Percentiles rank a stretch among this genome's conserved stretches.
These are phyloP conservation scores for Creontiades dilutus DNA, from an alignment of 2,888 invertebrate species.

Conservation along the genomic window DNA sequence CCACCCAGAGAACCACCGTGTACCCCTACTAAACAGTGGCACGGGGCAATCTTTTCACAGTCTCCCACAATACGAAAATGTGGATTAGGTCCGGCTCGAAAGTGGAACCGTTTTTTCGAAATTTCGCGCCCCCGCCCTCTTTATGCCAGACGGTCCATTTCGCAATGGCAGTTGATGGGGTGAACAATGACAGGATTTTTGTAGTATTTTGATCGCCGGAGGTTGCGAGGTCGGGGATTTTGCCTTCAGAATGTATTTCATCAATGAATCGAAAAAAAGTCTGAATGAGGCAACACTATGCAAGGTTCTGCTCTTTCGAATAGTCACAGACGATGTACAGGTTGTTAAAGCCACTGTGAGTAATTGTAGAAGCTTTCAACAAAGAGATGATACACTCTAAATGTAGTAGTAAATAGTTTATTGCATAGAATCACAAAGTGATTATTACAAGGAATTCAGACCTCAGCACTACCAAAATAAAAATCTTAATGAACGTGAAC, in stretches of 20 bases:
- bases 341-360: too few relatives aligned
- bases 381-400: too few relatives aligned
- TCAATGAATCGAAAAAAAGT: neutral
- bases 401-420: too few relatives aligned
- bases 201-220: constrained; percentile 5
- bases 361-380: too few relatives aligned
- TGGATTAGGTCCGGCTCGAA: constrained; percentile 25
- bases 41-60: constrained; percentile 60
- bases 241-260: constrained; percentile 20
- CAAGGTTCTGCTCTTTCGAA: neutral
- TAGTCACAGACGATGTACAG: too few relatives aligned
- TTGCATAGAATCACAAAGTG: too few relatives aligned
- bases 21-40: constrained; percentile 52
- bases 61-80: constrained; percentile 36
- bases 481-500: too few relatives aligned
- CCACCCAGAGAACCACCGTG: constrained; percentile 23
- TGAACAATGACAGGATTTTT: neutral
- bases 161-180: constrained; percentile 7
- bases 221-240: neutral
- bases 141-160: constrained; percentile 11
- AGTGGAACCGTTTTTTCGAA: neutral
- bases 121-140: neutral
- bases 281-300: neutral
- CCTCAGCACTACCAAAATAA: too few relatives aligned
- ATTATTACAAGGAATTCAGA: too few relatives aligned